Evolutionary conservation across 2,888 invertebrate species (phyloP).

Genomic region (Punctoribates punctum): DNA sequence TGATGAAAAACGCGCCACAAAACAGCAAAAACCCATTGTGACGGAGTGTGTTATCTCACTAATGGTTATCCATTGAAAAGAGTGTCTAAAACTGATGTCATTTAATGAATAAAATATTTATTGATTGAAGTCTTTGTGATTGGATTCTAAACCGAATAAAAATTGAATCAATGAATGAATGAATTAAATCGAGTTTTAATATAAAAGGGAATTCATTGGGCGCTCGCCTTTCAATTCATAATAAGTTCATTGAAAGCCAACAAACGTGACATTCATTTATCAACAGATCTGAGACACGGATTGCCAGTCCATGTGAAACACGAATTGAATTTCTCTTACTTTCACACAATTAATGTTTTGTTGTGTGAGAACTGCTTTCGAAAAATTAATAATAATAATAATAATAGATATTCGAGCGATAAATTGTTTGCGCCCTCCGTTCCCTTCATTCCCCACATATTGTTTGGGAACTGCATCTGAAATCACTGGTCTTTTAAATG

Average conservation of each 20-base stretch:
- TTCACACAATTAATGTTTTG: conserved; percentile 17
- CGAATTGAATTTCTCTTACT: conserved; percentile 21
- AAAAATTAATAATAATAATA: conserved; percentile 22
- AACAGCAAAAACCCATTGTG: too few relatives aligned
- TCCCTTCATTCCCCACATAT: not conserved
- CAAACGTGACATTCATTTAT: conserved; percentile 17
- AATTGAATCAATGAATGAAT: not conserved
- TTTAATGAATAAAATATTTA: too few relatives aligned
- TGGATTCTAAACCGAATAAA: not conserved
- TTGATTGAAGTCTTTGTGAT: too few relatives aligned
- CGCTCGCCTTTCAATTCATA: conserved; percentile 3
- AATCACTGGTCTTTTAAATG: not conserved
- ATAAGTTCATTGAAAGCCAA: not conserved
- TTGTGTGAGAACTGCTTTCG: conserved; percentile 22
- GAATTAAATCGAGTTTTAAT: not conserved
- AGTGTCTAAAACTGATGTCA: too few relatives aligned
- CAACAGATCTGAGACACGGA: not conserved
- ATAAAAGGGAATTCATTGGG: too few relatives aligned
- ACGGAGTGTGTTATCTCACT: too few relatives aligned
- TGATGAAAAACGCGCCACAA: too few relatives aligned
- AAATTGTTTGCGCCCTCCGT: not conserved
- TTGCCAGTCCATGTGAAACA: conserved; percentile 20
- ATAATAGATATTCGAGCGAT: not conserved
- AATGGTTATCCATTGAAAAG: too few relatives aligned
- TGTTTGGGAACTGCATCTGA: conserved; percentile 5